phyloP scores from a whole-genome alignment of 1,140 invertebrate species.

The Lasaia peninsularis region DNA sequence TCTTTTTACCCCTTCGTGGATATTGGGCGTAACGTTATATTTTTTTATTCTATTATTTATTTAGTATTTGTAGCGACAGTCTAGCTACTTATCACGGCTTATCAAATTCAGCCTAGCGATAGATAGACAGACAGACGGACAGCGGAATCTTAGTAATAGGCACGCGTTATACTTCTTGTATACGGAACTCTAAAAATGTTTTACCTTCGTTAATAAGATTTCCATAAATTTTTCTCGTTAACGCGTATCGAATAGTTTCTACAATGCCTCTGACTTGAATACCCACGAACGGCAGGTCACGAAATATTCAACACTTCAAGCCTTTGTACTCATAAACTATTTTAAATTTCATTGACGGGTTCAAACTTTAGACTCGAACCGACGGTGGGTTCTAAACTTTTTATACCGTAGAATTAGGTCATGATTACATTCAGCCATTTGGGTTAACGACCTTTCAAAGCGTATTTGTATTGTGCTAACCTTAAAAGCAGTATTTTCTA shows the following conservation, averaged over 20 bases:
- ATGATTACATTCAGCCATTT: not conserved
- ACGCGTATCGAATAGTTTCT: too few species aligned
- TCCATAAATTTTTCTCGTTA: too few species aligned
- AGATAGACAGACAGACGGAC: too few species aligned
- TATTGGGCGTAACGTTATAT: too few species aligned
- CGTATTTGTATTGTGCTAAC: not conserved
- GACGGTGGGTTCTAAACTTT: not conserved
- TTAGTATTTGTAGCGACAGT: too few species aligned
- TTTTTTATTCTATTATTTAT: too few species aligned
- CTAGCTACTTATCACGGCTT: too few species aligned
- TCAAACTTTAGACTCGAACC: not conserved
- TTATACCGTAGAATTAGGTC: not conserved
- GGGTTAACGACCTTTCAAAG: not conserved
- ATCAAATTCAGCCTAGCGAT: too few species aligned
- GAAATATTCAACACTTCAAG: not conserved
- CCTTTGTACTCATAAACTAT: slow-evolving; percentile 1
- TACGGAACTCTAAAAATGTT: not conserved
- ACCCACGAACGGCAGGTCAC: not conserved
- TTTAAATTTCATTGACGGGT: slow-evolving; percentile 2
- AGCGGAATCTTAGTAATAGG: too few species aligned
- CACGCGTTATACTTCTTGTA: not conserved
- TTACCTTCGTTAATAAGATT: not conserved
- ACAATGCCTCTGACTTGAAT: too few species aligned
- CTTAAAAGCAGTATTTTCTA: slow-evolving; percentile 7
- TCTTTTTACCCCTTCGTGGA: too few species aligned